phyloP scores from a whole-genome alignment of 2,797 vertebrate genomes.

The Cygnus olor region DNA sequence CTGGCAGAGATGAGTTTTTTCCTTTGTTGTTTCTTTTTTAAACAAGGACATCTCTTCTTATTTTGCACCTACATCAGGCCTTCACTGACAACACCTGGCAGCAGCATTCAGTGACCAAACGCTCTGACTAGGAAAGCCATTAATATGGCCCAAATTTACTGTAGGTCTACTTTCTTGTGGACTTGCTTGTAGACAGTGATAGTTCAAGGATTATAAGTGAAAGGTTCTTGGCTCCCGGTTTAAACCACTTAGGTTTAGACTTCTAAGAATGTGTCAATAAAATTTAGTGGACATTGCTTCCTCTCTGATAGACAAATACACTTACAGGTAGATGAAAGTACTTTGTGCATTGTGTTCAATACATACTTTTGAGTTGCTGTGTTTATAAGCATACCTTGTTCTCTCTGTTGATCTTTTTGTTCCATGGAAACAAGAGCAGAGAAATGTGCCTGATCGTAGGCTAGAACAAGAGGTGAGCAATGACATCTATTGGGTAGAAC shows the following conservation, averaged over 20 bases:
- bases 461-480: slow-evolving; percentile 96
- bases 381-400: slow-evolving; percentile 87
- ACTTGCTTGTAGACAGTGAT: not conserved
- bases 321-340: not conserved
- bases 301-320: not conserved
- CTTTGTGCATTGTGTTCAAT: not conserved
- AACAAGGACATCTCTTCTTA: not conserved
- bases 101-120: not conserved
- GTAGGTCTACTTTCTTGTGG: not conserved
- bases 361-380: not conserved
- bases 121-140: not conserved
- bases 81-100: not conserved
- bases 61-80: not conserved
- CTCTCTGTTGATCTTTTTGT: slow-evolving; percentile 96
- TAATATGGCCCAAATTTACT: not conserved
- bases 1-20: not conserved
- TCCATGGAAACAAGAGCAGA: slow-evolving; percentile 99
- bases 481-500: slow-evolving; percentile 96
- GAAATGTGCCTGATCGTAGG: slow-evolving; percentile 99
- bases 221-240: not conserved
- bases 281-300: not conserved
- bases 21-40: not conserved
- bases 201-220: not conserved
- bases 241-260: not conserved
- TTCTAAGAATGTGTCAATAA: not conserved